Conservation (phyloP, 2,797 vertebrate genomes). For the Zalophus californianus region DNA sequence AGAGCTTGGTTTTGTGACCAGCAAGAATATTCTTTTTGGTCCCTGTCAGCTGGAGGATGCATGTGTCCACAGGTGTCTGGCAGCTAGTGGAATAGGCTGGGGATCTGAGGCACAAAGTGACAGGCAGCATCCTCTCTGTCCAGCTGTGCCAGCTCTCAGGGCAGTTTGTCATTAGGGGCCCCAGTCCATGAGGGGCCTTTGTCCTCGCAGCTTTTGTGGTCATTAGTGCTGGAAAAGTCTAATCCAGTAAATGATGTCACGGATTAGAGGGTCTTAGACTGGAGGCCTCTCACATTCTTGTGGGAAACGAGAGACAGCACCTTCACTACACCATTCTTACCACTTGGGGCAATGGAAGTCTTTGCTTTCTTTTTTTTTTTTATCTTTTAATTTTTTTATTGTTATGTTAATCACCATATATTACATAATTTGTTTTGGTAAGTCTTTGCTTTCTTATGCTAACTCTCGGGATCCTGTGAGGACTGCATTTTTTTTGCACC, state of each 20-base stretch:
- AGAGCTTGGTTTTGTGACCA: constrained; percentile 5
- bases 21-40: not conserved
- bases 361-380: not conserved
- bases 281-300: not conserved
- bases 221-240: not conserved
- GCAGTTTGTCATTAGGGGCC: not conserved
- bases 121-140: not conserved
- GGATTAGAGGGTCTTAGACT: not conserved
- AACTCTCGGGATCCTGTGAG: not conserved
- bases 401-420: too few relatives aligned
- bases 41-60: not conserved
- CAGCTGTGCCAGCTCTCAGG: not conserved
- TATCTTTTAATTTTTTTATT: too few relatives aligned
- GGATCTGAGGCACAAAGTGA: not conserved
- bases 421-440: too few relatives aligned
- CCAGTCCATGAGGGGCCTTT: not conserved
- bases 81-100: not conserved
- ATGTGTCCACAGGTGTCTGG: not conserved
- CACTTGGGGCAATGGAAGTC: not conserved
- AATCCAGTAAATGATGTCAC: not conserved
- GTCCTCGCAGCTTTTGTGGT: not conserved
- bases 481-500: not conserved
- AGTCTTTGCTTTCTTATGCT: not conserved
- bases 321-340: not conserved
- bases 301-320: not conserved